Percentiles rank a stretch among this genome's conserved stretches.
Evolutionary conservation across 2,797 vertebrate genomes (phyloP).

Genomic region (Microctenopoma stevenorrisi): DNA sequence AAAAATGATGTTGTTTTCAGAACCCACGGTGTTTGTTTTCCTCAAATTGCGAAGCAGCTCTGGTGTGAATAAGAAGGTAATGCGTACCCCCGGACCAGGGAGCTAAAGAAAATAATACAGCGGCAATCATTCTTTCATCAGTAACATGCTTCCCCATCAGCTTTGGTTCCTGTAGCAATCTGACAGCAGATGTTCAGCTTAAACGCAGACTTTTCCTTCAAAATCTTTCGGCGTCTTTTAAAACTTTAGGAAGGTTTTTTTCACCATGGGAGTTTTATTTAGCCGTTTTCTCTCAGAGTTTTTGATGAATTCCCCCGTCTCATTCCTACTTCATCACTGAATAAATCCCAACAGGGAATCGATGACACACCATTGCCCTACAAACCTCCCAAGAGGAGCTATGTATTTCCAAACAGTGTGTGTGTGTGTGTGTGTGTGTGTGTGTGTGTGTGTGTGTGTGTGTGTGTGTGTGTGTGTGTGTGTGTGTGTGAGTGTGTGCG

Average conservation of each 20-base stretch:
- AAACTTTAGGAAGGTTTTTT: neutral
- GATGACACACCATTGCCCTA: constrained; percentile 38
- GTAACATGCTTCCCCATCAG: constrained; percentile 26
- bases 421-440: no score
- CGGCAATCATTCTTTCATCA: constrained; percentile 51
- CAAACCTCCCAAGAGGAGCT: constrained; percentile 38
- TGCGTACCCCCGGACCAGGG: constrained; percentile 39
- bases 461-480: neutral
- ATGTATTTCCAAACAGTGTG: constrained; percentile 22
- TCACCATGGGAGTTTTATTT: constrained; percentile 3
- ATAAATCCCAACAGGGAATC: constrained; percentile 15
- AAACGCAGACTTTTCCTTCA: constrained; percentile 9
- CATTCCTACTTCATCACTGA: neutral
- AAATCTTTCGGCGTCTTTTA: neutral
- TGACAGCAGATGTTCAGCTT: constrained; percentile 31
- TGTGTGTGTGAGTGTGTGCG: no score
- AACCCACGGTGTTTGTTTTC: constrained; percentile 59
- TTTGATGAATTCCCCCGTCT: constrained; percentile 28
- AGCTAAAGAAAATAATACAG: constrained; percentile 36
- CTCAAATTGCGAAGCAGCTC: constrained; percentile 54
- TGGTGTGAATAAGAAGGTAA: constrained; percentile 50
- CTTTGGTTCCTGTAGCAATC: constrained; percentile 11
- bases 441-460: no score
- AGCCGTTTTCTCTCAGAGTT: neutral
- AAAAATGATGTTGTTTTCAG: constrained; percentile 65